Percentiles rank a stretch among this genome's conserved stretches.
phyloP scores from a whole-genome alignment of 1,140 invertebrate species.

The Rhagoletis zephyria region DNA sequence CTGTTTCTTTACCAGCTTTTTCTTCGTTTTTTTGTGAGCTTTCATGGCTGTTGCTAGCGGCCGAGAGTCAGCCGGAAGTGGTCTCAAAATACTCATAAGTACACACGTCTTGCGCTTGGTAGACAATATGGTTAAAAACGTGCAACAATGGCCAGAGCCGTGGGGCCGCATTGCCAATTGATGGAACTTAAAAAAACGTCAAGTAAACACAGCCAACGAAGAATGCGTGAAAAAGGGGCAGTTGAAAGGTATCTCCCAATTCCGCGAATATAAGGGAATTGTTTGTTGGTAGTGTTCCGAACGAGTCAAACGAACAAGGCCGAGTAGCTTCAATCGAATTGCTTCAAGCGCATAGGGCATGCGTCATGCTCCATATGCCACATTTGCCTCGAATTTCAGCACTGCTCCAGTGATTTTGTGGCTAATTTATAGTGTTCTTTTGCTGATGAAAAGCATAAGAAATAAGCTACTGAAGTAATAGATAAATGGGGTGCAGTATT shows the following conservation, averaged over 20 bases:
- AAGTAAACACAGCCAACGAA: background rate
- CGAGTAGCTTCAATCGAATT: background rate
- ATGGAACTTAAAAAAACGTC: background rate
- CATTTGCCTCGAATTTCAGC: background rate
- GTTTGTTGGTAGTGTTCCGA: background rate
- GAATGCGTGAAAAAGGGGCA: background rate
- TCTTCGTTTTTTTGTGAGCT: background rate
- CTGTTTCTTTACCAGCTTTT: background rate
- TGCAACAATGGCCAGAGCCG: background rate
- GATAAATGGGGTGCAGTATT: too few species aligned
- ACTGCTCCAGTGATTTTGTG: too few species aligned
- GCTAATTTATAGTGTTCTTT: too few species aligned
- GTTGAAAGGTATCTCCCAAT: background rate
- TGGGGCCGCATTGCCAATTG: background rate
- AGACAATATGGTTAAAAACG: background rate
- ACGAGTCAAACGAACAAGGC: background rate
- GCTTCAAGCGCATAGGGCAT: background rate
- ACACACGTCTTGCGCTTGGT: background rate
- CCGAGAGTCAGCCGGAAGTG: slow-evolving; percentile 2
- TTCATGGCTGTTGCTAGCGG: background rate
- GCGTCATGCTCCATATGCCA: background rate
- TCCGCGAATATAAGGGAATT: background rate
- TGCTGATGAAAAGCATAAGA: too few species aligned
- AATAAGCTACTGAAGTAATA: too few species aligned
- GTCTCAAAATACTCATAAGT: background rate